These are phyloP conservation scores for Enteromius fasciolatus DNA, from an alignment of 2,797 vertebrate genomes.

Conservation along the genomic window DNA sequence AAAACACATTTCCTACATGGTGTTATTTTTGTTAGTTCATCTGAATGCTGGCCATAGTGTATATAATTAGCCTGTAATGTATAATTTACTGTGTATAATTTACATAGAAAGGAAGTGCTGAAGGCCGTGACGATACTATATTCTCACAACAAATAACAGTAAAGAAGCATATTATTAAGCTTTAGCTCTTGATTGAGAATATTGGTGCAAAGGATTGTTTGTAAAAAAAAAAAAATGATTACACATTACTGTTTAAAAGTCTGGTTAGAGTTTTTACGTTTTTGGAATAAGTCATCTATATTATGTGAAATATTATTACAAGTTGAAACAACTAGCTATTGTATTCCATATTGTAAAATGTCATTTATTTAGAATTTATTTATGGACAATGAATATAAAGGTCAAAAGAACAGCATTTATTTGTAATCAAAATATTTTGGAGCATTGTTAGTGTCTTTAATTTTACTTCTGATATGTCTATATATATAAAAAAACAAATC, in stretches of 20 bases:
- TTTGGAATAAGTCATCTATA: not conserved
- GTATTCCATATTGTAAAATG: not conserved
- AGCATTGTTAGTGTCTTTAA: not conserved
- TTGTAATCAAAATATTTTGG: not conserved
- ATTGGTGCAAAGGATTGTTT: not conserved
- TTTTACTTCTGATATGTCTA: too few relatives aligned
- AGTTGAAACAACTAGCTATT: not conserved
- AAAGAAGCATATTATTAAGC: not conserved
- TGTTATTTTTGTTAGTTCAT: not conserved
- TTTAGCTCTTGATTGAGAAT: not conserved
- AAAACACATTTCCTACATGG: not conserved
- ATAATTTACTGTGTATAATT: not conserved
- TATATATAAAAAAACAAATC: not conserved
- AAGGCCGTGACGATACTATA: not conserved
- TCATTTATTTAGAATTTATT: not conserved
- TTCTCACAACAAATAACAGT: not conserved
- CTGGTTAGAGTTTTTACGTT: not conserved
- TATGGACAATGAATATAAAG: not conserved
- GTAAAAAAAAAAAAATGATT: not conserved
- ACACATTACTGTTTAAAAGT: not conserved
- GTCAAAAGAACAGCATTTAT: not conserved
- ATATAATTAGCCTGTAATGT: not conserved
- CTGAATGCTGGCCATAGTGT: not conserved
- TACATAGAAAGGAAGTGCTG: not conserved
- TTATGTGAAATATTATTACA: not conserved